These are phyloP conservation scores for Pitangus sulphuratus DNA, from an alignment of 2,797 vertebrate species.

Conservation along the genomic window DNA sequence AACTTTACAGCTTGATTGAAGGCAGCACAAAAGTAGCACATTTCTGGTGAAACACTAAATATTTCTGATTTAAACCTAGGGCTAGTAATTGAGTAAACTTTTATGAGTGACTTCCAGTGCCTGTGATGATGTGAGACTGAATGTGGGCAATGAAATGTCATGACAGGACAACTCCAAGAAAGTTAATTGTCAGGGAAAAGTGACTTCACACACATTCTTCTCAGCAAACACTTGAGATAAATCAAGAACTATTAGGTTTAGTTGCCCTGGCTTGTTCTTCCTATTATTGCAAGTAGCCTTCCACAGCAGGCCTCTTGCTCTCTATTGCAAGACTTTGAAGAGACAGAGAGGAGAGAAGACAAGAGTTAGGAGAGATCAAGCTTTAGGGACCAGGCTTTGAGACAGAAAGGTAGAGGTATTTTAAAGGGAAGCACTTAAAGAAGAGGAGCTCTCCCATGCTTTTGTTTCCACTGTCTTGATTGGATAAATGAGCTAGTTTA, in stretches of 20 bases:
- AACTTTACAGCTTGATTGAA: neutral
- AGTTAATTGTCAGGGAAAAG: neutral
- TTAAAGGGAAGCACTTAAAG: neutral
- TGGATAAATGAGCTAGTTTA: constrained; percentile 47
- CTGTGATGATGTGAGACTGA: neutral
- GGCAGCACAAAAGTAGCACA: neutral
- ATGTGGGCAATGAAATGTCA: neutral
- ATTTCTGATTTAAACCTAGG: neutral
- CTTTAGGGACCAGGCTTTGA: neutral
- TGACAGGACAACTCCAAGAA: neutral
- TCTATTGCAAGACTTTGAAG: neutral
- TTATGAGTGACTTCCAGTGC: neutral
- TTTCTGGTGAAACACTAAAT: neutral
- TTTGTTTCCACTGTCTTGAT: constrained; percentile 22
- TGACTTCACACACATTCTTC: neutral
- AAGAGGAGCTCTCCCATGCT: neutral
- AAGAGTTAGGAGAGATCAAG: neutral
- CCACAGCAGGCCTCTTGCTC: neutral
- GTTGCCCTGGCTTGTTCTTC: neutral
- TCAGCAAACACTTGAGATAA: neutral
- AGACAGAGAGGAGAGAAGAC: neutral
- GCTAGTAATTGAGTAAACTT: neutral
- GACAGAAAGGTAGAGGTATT: neutral
- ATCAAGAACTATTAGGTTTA: neutral
- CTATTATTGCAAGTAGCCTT: neutral